Evolutionary conservation across 2,113 vertebrate genomes (phyloP), one percentile per base, ranked within the genome.

Genomic region (Megaleporinus macrocephalus): DNA sequence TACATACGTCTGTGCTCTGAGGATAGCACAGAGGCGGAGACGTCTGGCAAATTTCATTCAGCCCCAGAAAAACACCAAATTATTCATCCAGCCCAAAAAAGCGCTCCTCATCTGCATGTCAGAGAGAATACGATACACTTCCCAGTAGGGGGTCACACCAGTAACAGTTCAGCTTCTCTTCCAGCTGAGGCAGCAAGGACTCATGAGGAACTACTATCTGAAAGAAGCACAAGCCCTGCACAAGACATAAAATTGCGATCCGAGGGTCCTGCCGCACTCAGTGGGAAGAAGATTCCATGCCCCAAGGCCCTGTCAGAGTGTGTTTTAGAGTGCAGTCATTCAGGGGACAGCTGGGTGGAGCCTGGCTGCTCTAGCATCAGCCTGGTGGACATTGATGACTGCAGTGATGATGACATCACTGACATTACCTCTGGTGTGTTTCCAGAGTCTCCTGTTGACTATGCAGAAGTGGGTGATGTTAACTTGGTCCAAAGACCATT

Each of bases 381-480:
- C 83, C 90, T 94, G 61, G 88, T 90, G 11, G 94, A 93, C 70
- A 88, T 75, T 1, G 94, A 95, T 0, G 94, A 92, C 22, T 90
- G 89, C 57, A 96, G 95, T 1, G 94, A 95, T 0, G 96, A 93
- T 9, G 90, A 93, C 82, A 87, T 93, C 0, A 89, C 93, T 0
- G 95, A 97, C 77, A 92, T 95, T 61, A 95, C 95, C 1, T 95
- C 95, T 0, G 94, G 95, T 0, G 81, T 95, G 77, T 95, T 96
- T 87, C 91, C 93, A 0, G 95, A 96, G 82, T 90, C 94, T 83
- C 93, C 95, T 10, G 88, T 93, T 10, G 95, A 96, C 0, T 94
- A 90, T 29, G 90, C 73, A 0, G 95, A 96, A 81, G 87, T 90
- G 49, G 93, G 41, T 0, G 95, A 94, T 0, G 77, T 87, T 14